Evolutionary conservation across 2,888 invertebrate species (phyloP).

Genomic region (Lepidochrysops patricia): DNA sequence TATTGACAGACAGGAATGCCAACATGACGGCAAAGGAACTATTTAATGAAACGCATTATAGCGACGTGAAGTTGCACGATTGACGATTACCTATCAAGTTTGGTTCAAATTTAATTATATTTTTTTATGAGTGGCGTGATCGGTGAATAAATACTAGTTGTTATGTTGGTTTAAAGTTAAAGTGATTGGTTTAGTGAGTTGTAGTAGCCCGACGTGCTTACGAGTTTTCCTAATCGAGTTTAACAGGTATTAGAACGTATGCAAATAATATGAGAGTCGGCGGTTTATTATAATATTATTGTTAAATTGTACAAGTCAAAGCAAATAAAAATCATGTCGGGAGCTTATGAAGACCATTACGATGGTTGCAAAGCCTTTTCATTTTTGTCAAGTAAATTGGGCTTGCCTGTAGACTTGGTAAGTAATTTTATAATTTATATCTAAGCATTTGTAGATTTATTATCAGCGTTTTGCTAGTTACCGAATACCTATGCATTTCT

Average conservation of each 20-base stretch:
- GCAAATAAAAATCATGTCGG: slow-evolving; percentile 30
- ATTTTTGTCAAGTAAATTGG: slow-evolving; percentile 79
- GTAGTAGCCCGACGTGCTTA: neutral
- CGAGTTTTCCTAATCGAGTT: neutral
- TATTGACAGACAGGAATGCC: too few relatives aligned
- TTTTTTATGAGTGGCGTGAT: slow-evolving; percentile 5
- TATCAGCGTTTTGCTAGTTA: too few relatives aligned
- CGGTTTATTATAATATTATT: neutral
- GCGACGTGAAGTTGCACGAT: too few relatives aligned
- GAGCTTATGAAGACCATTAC: slow-evolving; percentile 69
- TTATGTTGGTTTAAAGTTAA: slow-evolving; percentile 13
- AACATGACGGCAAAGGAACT: too few relatives aligned
- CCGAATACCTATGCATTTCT: too few relatives aligned
- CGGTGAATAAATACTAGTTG: slow-evolving; percentile 10
- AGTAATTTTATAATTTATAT: too few relatives aligned
- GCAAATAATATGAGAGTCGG: neutral
- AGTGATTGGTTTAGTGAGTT: neutral
- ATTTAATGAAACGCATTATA: too few relatives aligned
- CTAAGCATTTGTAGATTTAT: too few relatives aligned
- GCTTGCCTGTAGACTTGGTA: slow-evolving; percentile 87
- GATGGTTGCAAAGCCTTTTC: slow-evolving; percentile 82
- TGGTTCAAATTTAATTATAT: slow-evolving; percentile 5
- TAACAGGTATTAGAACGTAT: too few relatives aligned
- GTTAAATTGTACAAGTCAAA: neutral
- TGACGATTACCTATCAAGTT: neutral